phyloP scores from a whole-genome alignment of 2,113 vertebrate species.

The Pantherophis guttatus region DNA sequence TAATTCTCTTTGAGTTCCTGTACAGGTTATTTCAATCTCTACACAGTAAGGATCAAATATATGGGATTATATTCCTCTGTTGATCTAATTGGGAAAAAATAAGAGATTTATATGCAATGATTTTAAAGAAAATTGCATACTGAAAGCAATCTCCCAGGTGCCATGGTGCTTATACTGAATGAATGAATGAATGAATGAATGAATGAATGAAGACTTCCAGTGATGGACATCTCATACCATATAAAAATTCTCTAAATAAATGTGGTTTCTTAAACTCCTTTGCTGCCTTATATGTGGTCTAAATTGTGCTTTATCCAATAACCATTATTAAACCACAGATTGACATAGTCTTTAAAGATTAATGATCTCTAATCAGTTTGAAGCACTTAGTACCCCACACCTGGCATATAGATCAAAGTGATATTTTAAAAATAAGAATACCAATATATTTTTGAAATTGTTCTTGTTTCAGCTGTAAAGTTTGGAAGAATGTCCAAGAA shows the following conservation, averaged over 20 bases:
- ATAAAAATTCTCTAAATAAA: not conserved
- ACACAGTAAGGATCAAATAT: not conserved
- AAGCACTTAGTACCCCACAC: not conserved
- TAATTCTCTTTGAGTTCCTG: not conserved
- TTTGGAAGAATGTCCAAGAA: slow-evolving; percentile 99
- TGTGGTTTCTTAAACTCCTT: not conserved
- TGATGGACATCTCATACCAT: not conserved
- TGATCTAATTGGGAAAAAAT: not conserved
- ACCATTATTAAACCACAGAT: not conserved
- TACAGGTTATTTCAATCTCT: not conserved
- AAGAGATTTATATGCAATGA: not conserved
- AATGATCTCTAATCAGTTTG: not conserved
- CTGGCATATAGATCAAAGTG: not conserved
- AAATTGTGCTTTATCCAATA: not conserved
- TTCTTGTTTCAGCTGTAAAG: slow-evolving; percentile 84
- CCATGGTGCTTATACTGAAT: not conserved
- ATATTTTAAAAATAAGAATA: not conserved
- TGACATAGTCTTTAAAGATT: not conserved
- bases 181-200: no score
- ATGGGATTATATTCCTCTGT: not conserved
- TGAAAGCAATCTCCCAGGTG: not conserved
- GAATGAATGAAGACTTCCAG: not conserved
- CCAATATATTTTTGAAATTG: not conserved
- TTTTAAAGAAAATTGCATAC: not conserved
- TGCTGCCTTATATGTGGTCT: not conserved